Evolutionary conservation across 2,888 invertebrate genomes (phyloP).

Genomic region (Orthosia gothica): DNA sequence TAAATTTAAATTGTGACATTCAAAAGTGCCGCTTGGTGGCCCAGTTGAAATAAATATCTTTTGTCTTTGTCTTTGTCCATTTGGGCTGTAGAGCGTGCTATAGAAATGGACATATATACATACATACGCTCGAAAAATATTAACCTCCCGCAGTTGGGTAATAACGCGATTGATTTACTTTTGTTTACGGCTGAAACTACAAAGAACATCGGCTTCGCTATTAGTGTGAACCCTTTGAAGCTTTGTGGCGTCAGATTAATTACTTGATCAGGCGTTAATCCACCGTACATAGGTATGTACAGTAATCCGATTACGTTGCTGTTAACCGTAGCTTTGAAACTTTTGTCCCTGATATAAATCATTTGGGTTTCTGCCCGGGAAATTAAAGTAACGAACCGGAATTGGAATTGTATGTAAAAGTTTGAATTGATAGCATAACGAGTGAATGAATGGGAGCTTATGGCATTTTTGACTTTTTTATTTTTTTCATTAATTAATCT

Average conservation of each 20-base stretch:
- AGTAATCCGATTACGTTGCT: constrained; percentile 8
- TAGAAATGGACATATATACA: no score
- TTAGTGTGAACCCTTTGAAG: constrained; percentile 9
- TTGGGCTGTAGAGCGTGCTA: no score
- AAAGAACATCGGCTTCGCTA: not conserved
- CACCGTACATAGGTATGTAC: not conserved
- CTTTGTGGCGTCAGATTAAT: constrained; percentile 15
- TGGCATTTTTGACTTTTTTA: not conserved
- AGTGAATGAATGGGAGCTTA: not conserved
- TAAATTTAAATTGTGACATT: no score
- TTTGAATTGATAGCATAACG: constrained; percentile 7
- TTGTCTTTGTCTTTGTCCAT: no score
- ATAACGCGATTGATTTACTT: not conserved
- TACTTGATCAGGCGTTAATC: constrained; percentile 16
- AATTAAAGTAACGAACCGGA: constrained; percentile 6
- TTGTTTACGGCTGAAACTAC: not conserved
- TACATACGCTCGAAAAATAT: no score
- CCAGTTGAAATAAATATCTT: no score
- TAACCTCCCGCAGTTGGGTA: no score
- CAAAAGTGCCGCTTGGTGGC: no score
- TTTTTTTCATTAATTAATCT: no score
- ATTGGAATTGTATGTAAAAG: constrained; percentile 22
- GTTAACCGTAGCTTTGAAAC: constrained; percentile 18
- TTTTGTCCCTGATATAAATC: constrained; percentile 27
- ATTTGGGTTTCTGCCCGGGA: not conserved